Percentiles rank a stretch among this genome's conserved stretches.
Evolutionary conservation across 92 coral and sea anemone species (phyloP).

Genomic region (Anthopleura xanthogrammica): DNA sequence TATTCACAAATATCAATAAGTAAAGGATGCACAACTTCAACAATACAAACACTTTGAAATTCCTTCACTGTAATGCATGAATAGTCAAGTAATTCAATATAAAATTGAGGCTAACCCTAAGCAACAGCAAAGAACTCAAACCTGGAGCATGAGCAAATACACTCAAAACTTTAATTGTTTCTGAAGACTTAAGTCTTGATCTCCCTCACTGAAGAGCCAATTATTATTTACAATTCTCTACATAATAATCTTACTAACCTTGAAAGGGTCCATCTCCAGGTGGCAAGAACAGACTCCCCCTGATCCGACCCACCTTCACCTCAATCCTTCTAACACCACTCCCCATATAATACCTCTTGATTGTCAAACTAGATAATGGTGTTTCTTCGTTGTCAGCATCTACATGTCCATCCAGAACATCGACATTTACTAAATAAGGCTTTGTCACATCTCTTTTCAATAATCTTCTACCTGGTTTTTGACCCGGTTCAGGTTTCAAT

Average conservation of each 20-base stretch:
- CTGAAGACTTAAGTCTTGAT: too few species aligned
- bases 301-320: constrained; percentile 39
- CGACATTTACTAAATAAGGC: constrained; percentile 38
- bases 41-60: too few species aligned
- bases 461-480: constrained; percentile 47
- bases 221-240: too few species aligned
- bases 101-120: too few species aligned
- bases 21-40: too few species aligned
- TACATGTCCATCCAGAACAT: constrained; percentile 38
- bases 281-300: constrained; percentile 52
- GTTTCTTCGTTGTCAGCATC: not conserved
- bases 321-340: constrained; percentile 48
- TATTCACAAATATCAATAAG: too few species aligned
- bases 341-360: constrained; percentile 48
- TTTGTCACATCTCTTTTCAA: constrained; percentile 42
- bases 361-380: constrained; percentile 26
- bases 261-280: constrained; percentile 52
- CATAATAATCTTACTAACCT: constrained; percentile 16
- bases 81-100: too few species aligned
- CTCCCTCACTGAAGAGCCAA: too few species aligned
- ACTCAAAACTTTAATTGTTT: too few species aligned
- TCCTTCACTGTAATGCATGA: too few species aligned
- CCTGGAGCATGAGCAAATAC: too few species aligned
- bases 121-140: too few species aligned
- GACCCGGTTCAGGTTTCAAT: constrained; percentile 47